Conservation (phyloP, 2,797 vertebrate species). For the Chelonia mydas region DNA sequence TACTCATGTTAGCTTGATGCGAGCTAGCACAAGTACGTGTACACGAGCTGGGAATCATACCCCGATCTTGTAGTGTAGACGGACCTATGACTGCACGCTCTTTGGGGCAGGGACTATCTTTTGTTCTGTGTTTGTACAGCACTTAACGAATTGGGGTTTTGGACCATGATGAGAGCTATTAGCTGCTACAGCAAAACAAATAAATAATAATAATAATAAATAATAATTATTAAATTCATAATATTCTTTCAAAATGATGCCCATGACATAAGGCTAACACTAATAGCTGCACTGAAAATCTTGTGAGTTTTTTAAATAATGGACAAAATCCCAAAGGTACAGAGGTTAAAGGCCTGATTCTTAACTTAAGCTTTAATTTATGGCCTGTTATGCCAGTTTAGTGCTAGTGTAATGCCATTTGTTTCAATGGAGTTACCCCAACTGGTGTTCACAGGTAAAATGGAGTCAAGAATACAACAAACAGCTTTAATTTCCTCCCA, state of each 20-base stretch:
- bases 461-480: slow-evolving; percentile 32
- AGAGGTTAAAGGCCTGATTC: not conserved
- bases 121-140: not conserved
- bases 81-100: not conserved
- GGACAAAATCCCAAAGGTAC: slow-evolving; percentile 20
- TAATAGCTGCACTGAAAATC: not conserved
- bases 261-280: not conserved
- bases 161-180: not conserved
- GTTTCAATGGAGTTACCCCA: slow-evolving; percentile 21
- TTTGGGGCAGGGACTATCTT: not conserved
- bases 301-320: slow-evolving; percentile 28
- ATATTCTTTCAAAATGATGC: not conserved
- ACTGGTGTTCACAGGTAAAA: not conserved
- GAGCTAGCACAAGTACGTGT: not conserved
- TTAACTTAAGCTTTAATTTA: not conserved
- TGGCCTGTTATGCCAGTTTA: not conserved
- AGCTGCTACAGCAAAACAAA: not conserved
- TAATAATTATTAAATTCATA: not conserved
- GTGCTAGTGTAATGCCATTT: not conserved
- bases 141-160: not conserved
- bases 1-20: not conserved
- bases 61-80: not conserved
- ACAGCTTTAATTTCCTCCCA: slow-evolving; percentile 62
- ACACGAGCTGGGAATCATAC: not conserved
- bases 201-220: not conserved